Evolutionary conservation across 2,113 vertebrate genomes (phyloP), one percentile per base, ranked within the genome.

Genomic region (Condylura cristata): DNA sequence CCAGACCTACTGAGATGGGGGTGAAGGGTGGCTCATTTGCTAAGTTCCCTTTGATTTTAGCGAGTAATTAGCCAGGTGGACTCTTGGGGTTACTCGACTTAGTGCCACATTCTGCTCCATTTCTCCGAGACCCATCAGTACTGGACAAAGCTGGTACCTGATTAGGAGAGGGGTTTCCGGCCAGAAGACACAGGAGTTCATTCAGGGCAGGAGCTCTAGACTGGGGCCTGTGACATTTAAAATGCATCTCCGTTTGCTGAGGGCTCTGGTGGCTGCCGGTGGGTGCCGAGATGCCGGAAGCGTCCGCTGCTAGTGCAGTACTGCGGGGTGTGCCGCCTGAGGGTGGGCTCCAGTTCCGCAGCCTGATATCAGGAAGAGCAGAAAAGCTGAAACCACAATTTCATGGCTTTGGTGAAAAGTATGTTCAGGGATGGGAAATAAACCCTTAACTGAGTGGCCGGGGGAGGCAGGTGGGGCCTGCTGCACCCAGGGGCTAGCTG

Each of bases 321-420:
- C n/a, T n/a, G n/a, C n/a, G n/a, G n/a, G n/a, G n/a, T n/a, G n/a
- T n/a, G n/a, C n/a, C n/a, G n/a, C n/a, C n/a, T n/a, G n/a, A n/a
- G n/a, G n/a, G n/a, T n/a, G n/a, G n/a, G n/a, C n/a, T n/a, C n/a
- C n/a, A n/a, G n/a, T n/a, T n/a, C n/a, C n/a, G n/a, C n/a, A n/a
- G n/a, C n/a, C n/a, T n/a, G n/a, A n/a, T n/a, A n/a, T n/a, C n/a
- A n/a, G n/a, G n/a, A n/a, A n/a, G 74, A 76, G 17, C 24, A 53
- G 41, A 32, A 46, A 81, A 44, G 22, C 22, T 46, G 48, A 53
- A 86, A 75, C 37, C 39, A 66, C 60, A 65, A 11, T 9, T 63
- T 89, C 46, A 63, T n/a, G 26, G 44, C 66, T 86, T 79, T 81
- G 51, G 60, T 63, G 53, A 94, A 92, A 92, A 89, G 11, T 34